These are phyloP conservation scores for Sphaerodactylus townsendi DNA, from an alignment of 2,113 vertebrate genomes.

Conservation along the genomic window DNA sequence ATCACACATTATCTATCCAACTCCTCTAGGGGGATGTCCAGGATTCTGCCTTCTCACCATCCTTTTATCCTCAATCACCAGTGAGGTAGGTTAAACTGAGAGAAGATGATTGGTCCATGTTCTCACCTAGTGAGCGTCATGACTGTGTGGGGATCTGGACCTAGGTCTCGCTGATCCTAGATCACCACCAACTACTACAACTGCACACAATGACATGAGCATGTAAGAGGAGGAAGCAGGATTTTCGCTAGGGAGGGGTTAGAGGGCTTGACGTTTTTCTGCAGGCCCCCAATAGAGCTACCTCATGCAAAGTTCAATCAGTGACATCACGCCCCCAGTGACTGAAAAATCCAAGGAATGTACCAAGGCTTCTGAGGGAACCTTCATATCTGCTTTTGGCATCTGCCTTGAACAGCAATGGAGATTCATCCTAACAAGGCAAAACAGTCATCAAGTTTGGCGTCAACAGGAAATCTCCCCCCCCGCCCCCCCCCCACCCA, in stretches of 20 bases:
- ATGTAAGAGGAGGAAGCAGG: not conserved
- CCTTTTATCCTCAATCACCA: too few species aligned
- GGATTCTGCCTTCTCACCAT: too few species aligned
- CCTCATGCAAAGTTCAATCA: not conserved
- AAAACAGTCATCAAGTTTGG: not conserved
- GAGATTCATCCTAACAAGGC: not conserved
- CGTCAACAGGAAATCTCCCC: not conserved
- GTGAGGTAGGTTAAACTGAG: too few species aligned
- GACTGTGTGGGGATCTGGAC: too few species aligned
- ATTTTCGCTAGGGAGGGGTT: not conserved
- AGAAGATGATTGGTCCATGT: too few species aligned
- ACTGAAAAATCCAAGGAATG: not conserved
- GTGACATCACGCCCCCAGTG: not conserved
- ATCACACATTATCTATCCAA: not conserved
- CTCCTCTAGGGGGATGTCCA: too few species aligned
- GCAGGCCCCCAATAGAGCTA: not conserved
- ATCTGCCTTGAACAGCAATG: not conserved
- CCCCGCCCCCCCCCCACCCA: not conserved
- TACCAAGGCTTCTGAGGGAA: not conserved
- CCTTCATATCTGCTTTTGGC: not conserved
- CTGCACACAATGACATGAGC: too few species aligned
- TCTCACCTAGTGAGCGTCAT: too few species aligned
- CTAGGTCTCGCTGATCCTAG: too few species aligned
- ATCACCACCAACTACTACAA: too few species aligned
- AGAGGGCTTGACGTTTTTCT: not conserved